Conservation (phyloP, 2,113 vertebrate species). For the Circaetus cinerascens region DNA sequence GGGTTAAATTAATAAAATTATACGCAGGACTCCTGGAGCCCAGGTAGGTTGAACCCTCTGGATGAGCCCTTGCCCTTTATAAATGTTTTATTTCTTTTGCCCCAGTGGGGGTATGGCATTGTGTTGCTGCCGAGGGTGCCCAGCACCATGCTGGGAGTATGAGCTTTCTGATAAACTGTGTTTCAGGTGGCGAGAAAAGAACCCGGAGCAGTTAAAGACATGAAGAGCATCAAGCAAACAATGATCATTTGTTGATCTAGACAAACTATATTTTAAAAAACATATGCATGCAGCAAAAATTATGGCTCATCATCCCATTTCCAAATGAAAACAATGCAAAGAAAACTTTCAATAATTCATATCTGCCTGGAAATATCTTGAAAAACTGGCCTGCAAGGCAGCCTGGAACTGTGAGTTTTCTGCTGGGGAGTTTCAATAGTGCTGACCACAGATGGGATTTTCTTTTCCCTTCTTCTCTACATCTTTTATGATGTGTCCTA, state of each 20-base stretch:
- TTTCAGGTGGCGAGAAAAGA: background rate
- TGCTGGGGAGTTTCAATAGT: background rate
- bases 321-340: background rate
- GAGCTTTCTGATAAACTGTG: background rate
- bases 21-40: background rate
- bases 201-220: background rate
- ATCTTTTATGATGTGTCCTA: background rate
- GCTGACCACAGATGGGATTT: background rate
- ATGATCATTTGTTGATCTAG: background rate
- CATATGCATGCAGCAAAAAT: background rate
- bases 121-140: background rate
- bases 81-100: background rate
- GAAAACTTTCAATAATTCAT: background rate
- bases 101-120: rapidly evolving
- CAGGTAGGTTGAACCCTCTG: background rate
- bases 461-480: background rate
- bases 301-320: background rate
- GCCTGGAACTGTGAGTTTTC: background rate
- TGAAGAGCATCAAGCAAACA: background rate
- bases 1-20: background rate
- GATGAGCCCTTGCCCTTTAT: background rate
- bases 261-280: background rate
- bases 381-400: background rate
- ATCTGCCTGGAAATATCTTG: background rate
- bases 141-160: background rate